Base-by-base conservation (phyloP, 2,888 invertebrate species). In the Diachrysia chrysitis region DNA sequence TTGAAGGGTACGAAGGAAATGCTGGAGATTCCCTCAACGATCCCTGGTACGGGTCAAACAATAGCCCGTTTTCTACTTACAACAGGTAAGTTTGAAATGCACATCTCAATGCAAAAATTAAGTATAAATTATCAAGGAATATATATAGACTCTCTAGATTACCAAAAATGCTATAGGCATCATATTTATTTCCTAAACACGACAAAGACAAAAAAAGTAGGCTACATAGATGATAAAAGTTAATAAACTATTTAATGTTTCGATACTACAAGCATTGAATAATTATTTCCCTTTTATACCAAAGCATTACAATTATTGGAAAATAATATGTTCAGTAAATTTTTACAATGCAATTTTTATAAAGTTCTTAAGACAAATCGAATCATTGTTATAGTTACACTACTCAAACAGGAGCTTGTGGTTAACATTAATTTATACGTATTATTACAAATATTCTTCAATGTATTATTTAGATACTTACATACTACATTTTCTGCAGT, bases 31-130 rank as follows among this genome's bases (percentile, higher is more conserved):
- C 98, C 0, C 95, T 98, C 58, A 98, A 98, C 90, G 98, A 98
- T 93, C 98, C 98, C 16, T 98, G 98, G 98, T 98, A 98, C 88
- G 98, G 98, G 57, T 98, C 98, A 73, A 98, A 98, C 91, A 98
- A 98, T 93, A 98, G 98, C 90, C 98, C 98, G 48, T 98, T 98
- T 95, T 98, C 98, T 7, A 98, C 98, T 2, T 98, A 98, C 86
- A 98, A 98, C 95, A 97, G 97, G 97, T 97, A 91, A 90, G 86
- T 59, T 29, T 29, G 5, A 29, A 29, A 1, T 29, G 6, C 7
- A 29, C 29, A 29, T 29, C n/a, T n/a, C n/a, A n/a, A n/a, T 29
- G 29, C 6, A 29, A 29, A 29, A 29, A 7, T 7, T 29, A 29
- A 7, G 7, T 29, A 7, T 29, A 7, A 29, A 7, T 29, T 2